Evolutionary conservation across 2,797 vertebrate genomes (phyloP).

Genomic region (Scolopax rusticola): DNA sequence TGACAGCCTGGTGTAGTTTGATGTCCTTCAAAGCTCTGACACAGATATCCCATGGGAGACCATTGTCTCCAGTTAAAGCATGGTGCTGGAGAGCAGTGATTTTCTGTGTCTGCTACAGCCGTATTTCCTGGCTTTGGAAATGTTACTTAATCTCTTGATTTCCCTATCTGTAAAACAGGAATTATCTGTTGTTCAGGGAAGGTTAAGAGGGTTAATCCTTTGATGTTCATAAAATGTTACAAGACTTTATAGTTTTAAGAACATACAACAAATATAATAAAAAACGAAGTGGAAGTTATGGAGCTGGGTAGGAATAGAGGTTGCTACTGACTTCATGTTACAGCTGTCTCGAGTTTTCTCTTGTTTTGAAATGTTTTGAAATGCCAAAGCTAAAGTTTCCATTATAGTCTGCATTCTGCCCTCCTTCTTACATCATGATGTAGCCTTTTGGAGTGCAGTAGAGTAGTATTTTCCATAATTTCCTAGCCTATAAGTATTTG

Average conservation of each 20-base stretch:
- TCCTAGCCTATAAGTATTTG: not conserved
- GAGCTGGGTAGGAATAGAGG: not conserved
- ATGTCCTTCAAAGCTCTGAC: conserved; percentile 68
- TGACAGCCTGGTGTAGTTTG: conserved; percentile 51
- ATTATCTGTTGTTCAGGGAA: not conserved
- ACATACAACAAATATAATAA: not conserved
- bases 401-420: not conserved
- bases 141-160: conserved; percentile 31
- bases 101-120: conserved; percentile 17
- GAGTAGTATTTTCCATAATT: not conserved
- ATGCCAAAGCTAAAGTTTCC: not conserved
- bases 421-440: fast-evolving
- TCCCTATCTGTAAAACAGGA: conserved; percentile 28
- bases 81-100: not conserved
- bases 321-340: not conserved
- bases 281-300: not conserved
- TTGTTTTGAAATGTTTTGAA: not conserved
- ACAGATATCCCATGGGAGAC: conserved; percentile 51
- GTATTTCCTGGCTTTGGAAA: conserved; percentile 5
- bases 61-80: conserved; percentile 30
- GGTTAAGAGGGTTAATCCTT: conserved; percentile 33
- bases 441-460: not conserved
- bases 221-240: conserved; percentile 33
- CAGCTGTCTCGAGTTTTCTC: not conserved
- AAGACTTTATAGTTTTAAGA: conserved; percentile 15